Evolutionary conservation across 2,113 vertebrate species (phyloP).

Genomic region (Festucalex cinctus): DNA sequence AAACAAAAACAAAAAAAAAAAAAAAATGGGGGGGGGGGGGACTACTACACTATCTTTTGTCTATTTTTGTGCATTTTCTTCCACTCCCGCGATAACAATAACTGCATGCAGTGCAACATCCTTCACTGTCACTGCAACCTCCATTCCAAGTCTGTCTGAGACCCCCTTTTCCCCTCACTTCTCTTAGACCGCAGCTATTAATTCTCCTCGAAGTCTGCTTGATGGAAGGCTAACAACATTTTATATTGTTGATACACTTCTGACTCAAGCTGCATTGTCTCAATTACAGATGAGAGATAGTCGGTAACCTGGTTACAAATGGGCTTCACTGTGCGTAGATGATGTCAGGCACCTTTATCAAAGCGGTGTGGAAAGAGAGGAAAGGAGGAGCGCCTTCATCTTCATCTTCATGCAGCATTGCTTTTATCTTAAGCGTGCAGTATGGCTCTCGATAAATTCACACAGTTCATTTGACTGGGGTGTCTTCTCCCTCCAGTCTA

Average conservation of each 20-base stretch:
- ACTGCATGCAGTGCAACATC: constrained; percentile 55
- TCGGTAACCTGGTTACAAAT: constrained; percentile 78
- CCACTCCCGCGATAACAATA: constrained; percentile 54
- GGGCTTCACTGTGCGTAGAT: constrained; percentile 64
- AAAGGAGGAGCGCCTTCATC: constrained; percentile 24
- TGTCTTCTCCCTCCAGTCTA: constrained; percentile 12
- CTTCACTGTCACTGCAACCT: constrained; percentile 63
- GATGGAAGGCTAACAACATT: constrained; percentile 75
- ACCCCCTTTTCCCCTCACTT: constrained; percentile 33
- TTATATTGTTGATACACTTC: constrained; percentile 76
- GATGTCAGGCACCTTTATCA: constrained; percentile 75
- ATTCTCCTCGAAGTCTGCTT: constrained; percentile 69
- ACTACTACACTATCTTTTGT: constrained; percentile 2
- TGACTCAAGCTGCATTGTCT: constrained; percentile 68
- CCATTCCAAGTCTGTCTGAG: constrained; percentile 51
- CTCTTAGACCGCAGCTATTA: constrained; percentile 70
- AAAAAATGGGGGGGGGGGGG: too few species aligned
- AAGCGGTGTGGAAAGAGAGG: constrained; percentile 58
- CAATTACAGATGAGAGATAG: constrained; percentile 75
- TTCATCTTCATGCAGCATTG: constrained; percentile 30
- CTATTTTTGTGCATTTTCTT: constrained; percentile 3
- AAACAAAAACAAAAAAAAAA: too few species aligned
- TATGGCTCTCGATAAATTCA: constrained; percentile 39
- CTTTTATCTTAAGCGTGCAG: constrained; percentile 50
- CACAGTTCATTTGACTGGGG: constrained; percentile 26